A percentile compares a stretch with the other conserved stretches of the same genome.
These are phyloP conservation scores for Protophormia terraenovae DNA, from an alignment of 2,888 invertebrate genomes.

Conservation along the genomic window DNA sequence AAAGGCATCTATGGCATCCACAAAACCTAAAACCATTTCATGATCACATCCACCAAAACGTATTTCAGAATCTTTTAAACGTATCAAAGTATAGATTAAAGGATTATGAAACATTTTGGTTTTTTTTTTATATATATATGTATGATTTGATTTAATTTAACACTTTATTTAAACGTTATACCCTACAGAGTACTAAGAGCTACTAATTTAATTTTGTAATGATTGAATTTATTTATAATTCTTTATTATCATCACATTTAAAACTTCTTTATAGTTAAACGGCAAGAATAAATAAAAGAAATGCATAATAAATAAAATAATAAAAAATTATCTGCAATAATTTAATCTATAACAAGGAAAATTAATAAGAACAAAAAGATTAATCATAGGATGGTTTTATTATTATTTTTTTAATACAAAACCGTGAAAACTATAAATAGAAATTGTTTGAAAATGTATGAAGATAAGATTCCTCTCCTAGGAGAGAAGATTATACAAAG, in stretches of 20 bases:
- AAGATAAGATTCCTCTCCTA: too few species aligned
- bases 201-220: background rate
- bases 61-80: conserved; percentile 86
- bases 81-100: conserved; percentile 86
- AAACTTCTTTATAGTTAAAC: background rate
- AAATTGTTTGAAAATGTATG: too few species aligned
- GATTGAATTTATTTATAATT: background rate
- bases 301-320: too few species aligned
- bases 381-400: too few species aligned
- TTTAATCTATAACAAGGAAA: too few species aligned
- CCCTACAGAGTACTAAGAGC: too few species aligned
- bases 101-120: conserved; percentile 97
- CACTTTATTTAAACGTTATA: background rate
- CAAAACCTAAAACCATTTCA: conserved; percentile 1
- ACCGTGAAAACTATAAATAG: too few species aligned
- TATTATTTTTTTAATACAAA: too few species aligned
- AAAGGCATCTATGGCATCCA: background rate
- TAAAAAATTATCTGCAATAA: too few species aligned
- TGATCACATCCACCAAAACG: background rate
- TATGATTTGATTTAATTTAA: background rate
- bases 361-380: too few species aligned
- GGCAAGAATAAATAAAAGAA: background rate
- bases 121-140: background rate
- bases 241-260: background rate
- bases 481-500: too few species aligned